These are phyloP conservation scores for Ypsolopha scabrella DNA, from an alignment of 2,888 invertebrate species.

Conservation along the genomic window DNA sequence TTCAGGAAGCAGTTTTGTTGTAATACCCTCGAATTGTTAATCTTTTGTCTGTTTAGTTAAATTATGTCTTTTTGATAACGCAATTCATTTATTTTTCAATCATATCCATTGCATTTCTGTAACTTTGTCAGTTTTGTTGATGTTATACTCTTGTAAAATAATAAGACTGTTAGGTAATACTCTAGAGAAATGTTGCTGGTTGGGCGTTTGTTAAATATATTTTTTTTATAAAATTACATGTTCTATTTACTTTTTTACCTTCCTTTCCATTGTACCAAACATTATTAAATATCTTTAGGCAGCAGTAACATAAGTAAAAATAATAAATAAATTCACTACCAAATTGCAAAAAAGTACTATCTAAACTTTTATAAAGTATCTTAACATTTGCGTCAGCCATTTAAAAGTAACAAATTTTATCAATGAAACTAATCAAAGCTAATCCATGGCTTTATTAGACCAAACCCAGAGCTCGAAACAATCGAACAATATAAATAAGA, in stretches of 20 bases:
- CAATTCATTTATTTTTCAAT: too few relatives aligned
- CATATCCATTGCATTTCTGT: conserved; percentile 57
- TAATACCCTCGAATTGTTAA: conserved; percentile 6
- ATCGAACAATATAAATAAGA: too few relatives aligned
- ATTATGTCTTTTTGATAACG: conserved; percentile 27
- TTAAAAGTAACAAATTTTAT: too few relatives aligned
- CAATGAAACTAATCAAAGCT: too few relatives aligned
- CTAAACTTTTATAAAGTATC: too few relatives aligned
- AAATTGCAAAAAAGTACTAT: too few relatives aligned
- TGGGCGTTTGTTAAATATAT: conserved; percentile 45
- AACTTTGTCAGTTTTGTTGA: conserved; percentile 42
- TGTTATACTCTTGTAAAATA: conserved; percentile 64
- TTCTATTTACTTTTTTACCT: conserved; percentile 13
- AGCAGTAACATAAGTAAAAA: too few relatives aligned
- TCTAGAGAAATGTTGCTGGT: conserved; percentile 55
- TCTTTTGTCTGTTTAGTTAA: conserved; percentile 8
- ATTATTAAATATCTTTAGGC: too few relatives aligned
- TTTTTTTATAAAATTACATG: conserved; percentile 27
- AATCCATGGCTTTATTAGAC: too few relatives aligned
- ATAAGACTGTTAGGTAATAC: conserved; percentile 67
- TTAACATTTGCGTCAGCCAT: too few relatives aligned
- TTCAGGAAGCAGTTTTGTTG: conserved; percentile 6
- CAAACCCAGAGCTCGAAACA: too few relatives aligned
- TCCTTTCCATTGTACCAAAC: not conserved
- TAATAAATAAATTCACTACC: too few relatives aligned